phyloP scores from a whole-genome alignment of 2,113 vertebrate genomes.

The Odontesthes bonariensis region DNA sequence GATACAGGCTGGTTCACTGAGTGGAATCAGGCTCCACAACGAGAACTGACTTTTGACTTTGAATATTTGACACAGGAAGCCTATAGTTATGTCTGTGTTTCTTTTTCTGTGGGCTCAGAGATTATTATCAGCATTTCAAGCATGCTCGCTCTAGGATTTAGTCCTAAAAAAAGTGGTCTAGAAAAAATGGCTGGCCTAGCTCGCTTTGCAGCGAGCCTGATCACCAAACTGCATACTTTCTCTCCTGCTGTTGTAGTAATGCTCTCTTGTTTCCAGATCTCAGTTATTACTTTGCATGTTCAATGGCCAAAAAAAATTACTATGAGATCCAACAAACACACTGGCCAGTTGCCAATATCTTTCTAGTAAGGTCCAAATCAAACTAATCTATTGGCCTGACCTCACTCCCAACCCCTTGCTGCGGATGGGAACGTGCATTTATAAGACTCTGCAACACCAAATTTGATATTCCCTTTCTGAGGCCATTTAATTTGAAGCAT shows the following conservation, averaged over 20 bases:
- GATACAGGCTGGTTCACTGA: no score
- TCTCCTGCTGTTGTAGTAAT: slow-evolving; percentile 5
- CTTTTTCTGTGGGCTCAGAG: no score
- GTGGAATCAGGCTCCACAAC: background rate
- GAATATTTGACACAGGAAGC: no score
- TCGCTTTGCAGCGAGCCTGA: background rate
- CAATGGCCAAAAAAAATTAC: slow-evolving; percentile 6
- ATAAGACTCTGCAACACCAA: slow-evolving; percentile 14
- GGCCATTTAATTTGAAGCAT: slow-evolving; percentile 38
- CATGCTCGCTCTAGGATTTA: no score
- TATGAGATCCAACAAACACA: background rate
- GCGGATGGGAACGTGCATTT: slow-evolving; percentile 31
- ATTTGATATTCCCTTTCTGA: slow-evolving; percentile 35
- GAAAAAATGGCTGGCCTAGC: background rate
- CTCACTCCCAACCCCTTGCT: slow-evolving; percentile 1
- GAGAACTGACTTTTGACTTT: background rate
- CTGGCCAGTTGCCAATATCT: slow-evolving; percentile 9
- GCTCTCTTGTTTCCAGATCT: slow-evolving; percentile 7
- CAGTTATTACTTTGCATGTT: background rate
- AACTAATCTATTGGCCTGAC: slow-evolving; percentile 17
- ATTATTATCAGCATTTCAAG: no score
- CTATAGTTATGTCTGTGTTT: no score
- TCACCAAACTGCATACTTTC: slow-evolving; percentile 3
- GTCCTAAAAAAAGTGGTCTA: no score
- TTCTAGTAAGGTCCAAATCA: slow-evolving; percentile 30